A percentile compares a stretch with the other conserved stretches of the same genome.
phyloP scores from a whole-genome alignment of 2,888 invertebrate species.

The Drosophila maculinotata region DNA sequence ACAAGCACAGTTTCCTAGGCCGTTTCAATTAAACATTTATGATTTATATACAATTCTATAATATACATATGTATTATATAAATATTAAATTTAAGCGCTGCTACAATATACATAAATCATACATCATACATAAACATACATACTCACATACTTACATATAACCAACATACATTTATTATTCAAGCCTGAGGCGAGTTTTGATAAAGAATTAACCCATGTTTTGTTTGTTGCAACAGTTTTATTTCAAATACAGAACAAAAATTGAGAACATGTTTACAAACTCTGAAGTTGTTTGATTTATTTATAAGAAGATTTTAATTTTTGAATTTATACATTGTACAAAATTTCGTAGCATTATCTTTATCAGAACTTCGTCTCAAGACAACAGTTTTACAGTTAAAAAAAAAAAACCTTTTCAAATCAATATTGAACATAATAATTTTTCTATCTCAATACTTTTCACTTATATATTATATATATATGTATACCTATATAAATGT shows the following conservation, averaged over 20 bases:
- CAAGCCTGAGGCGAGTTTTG: constrained; percentile 54
- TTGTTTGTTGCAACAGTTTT: constrained; percentile 8
- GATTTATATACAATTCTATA: constrained; percentile 66
- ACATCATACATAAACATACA: constrained; percentile 17
- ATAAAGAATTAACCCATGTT: constrained; percentile 44
- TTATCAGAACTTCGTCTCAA: constrained; percentile 38
- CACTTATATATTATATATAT: constrained; percentile 43
- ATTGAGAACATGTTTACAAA: constrained; percentile 6
- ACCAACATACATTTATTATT: constrained; percentile 25
- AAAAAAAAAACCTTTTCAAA: constrained; percentile 9
- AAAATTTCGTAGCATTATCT: background rate
- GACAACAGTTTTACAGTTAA: constrained; percentile 5
- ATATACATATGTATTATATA: constrained; percentile 57
- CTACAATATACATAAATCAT: constrained; percentile 25
- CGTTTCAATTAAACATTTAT: constrained; percentile 73
- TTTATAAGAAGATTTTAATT: background rate
- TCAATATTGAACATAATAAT: constrained; percentile 27
- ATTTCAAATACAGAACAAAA: constrained; percentile 3
- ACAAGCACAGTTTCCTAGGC: constrained; percentile 78
- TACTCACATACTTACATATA: background rate
- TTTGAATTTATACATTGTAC: background rate
- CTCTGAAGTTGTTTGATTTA: background rate
- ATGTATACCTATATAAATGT: constrained; percentile 48
- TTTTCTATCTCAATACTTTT: constrained; percentile 62
- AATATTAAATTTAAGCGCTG: constrained; percentile 61